These are phyloP conservation scores for Eclectus roratus DNA, from an alignment of 2,113 vertebrate species.

Conservation along the genomic window DNA sequence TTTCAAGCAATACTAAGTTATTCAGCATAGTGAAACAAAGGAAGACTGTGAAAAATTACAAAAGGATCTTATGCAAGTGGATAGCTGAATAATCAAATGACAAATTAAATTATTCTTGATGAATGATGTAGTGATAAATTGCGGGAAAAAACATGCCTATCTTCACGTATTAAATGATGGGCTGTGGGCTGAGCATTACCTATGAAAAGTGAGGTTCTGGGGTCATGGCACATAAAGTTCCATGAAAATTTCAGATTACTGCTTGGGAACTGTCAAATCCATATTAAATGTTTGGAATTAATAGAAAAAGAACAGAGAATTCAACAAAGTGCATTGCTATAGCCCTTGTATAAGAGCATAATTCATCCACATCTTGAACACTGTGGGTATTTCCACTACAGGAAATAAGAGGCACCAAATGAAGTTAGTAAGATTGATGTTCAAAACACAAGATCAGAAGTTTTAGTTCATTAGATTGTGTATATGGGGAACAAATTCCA, in stretches of 20 bases:
- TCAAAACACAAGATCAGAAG: neutral
- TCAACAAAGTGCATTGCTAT: neutral
- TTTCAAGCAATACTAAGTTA: neutral
- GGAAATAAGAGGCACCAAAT: neutral
- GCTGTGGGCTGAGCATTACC: neutral
- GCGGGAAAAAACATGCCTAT: neutral
- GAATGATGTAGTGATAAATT: slow-evolving; percentile 2
- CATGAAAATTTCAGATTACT: neutral
- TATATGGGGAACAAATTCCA: neutral
- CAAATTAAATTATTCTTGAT: slow-evolving; percentile 32
- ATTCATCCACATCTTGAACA: neutral
- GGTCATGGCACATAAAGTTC: neutral
- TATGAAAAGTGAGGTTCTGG: neutral
- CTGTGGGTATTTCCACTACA: neutral
- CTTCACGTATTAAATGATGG: neutral
- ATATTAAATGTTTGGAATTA: neutral
- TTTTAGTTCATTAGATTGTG: neutral
- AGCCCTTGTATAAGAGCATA: neutral
- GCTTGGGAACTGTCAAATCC: neutral
- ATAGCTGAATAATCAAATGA: slow-evolving; percentile 30
- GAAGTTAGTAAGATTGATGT: neutral
- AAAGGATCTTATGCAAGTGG: slow-evolving; percentile 33
- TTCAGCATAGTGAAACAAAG: neutral
- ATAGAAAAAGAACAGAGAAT: neutral
- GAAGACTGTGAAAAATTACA: slow-evolving; percentile 19